Conservation (phyloP, 1,140 invertebrate species). For the Pseudachorutes palmiensis region DNA sequence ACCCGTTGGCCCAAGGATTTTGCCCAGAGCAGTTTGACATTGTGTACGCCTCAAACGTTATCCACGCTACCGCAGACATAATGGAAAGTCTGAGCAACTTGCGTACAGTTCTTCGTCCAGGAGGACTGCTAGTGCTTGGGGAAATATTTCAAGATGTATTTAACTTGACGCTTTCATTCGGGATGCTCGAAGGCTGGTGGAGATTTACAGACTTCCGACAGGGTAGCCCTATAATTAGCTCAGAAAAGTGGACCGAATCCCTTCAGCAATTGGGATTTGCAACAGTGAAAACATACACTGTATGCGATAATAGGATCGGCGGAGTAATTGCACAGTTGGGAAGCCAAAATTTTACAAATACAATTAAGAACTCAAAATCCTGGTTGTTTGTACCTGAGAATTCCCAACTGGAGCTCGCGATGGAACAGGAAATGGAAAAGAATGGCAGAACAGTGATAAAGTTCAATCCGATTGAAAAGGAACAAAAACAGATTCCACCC, state of each 20-base stretch:
- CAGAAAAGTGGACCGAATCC: constrained; percentile 1
- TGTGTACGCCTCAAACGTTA: constrained; percentile 14
- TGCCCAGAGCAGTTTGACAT: constrained; percentile 15
- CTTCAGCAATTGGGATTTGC: constrained; percentile 4
- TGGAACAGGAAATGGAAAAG: background rate
- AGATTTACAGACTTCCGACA: constrained; percentile 17
- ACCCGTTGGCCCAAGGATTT: constrained; percentile 19
- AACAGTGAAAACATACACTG: too few relatives aligned
- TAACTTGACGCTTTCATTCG: background rate
- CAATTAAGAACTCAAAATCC: too few relatives aligned
- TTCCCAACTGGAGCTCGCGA: too few relatives aligned
- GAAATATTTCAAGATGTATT: background rate
- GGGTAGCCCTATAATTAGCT: background rate
- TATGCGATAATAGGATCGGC: too few relatives aligned
- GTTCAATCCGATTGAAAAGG: background rate
- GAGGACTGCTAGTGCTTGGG: constrained; percentile 1
- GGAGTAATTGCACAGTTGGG: too few relatives aligned
- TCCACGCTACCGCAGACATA: constrained; percentile 18
- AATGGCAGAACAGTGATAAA: background rate
- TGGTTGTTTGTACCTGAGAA: too few relatives aligned
- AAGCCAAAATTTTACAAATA: too few relatives aligned
- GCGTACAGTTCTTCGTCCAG: background rate
- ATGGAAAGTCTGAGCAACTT: background rate
- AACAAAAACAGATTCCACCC: background rate
- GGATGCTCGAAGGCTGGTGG: background rate